Percentiles rank a stretch among this genome's conserved stretches.
Conservation (phyloP, 2,888 invertebrate species). For the Agriopis leucophaearia region DNA sequence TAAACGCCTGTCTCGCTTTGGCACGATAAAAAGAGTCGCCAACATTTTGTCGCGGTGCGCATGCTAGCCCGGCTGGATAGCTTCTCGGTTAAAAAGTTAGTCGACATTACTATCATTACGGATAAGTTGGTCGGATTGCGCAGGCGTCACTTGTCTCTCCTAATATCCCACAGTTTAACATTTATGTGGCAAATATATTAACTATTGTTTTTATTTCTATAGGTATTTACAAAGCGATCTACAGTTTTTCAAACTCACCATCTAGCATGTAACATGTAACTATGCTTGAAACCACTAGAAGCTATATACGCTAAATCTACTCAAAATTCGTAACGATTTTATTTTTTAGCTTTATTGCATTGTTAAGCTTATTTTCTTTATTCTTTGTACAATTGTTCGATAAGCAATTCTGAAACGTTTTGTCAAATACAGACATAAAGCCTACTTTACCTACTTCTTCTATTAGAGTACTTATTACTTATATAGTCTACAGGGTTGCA, state of each 20-base stretch:
- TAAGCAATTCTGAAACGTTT: no score
- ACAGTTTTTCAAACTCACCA: not conserved
- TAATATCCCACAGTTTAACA: constrained; percentile 21
- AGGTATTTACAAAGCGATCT: not conserved
- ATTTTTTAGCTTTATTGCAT: not conserved
- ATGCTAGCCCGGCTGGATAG: no score
- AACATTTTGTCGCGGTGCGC: no score
- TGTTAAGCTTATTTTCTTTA: not conserved
- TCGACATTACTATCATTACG: no score
- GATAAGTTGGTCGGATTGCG: not conserved
- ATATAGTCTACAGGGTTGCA: no score
- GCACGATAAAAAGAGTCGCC: no score
- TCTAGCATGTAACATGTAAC: not conserved
- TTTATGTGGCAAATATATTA: not conserved
- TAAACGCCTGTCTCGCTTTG: no score
- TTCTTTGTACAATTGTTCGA: not conserved
- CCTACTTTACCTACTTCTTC: no score
- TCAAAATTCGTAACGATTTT: constrained; percentile 17
- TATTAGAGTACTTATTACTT: no score
- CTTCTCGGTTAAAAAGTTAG: no score
- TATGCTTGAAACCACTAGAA: constrained; percentile 10
- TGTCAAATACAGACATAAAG: no score
- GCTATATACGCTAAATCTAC: constrained; percentile 10
- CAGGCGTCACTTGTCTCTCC: constrained; percentile 14
- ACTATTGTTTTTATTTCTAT: not conserved